Conservation (phyloP, 2,888 invertebrate genomes). For the Poecilobothrus nobilitatus region DNA sequence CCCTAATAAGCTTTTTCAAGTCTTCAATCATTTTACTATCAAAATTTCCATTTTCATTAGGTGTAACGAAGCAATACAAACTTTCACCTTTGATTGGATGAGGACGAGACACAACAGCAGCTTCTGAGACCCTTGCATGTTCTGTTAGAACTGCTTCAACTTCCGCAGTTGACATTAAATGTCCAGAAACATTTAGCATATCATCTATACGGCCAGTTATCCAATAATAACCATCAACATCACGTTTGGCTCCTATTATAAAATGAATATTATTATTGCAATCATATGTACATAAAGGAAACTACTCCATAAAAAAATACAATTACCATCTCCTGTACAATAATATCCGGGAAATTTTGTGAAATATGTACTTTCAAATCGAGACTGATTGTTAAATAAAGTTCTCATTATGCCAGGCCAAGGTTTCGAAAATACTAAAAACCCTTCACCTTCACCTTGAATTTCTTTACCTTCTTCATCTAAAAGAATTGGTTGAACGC, state of each 20-base stretch:
- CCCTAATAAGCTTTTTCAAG: constrained; percentile 71
- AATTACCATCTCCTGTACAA: constrained; percentile 92
- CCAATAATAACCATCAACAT: constrained; percentile 92
- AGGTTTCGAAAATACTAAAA: constrained; percentile 84
- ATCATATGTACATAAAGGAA: background rate
- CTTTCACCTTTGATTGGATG: constrained; percentile 95
- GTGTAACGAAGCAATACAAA: constrained; percentile 91
- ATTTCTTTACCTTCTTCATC: constrained; percentile 81
- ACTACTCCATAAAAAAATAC: background rate
- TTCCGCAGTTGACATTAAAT: constrained; percentile 95
- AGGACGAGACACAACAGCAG: constrained; percentile 91
- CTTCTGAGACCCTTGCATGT: constrained; percentile 76
- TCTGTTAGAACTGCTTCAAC: constrained; percentile 75
- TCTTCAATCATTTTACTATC: constrained; percentile 61
- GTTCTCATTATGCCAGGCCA: constrained; percentile 99
- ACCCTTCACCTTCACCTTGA: constrained; percentile 86
- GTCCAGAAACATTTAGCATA: constrained; percentile 97
- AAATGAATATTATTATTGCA: background rate
- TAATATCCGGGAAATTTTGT: constrained; percentile 94
- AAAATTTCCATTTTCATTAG: constrained; percentile 67
- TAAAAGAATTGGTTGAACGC: constrained; percentile 79
- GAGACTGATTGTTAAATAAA: constrained; percentile 81
- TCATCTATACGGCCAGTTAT: constrained; percentile 96
- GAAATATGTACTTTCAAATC: constrained; percentile 89
- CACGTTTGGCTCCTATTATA: constrained; percentile 71